phyloP scores from a whole-genome alignment of 2,113 vertebrate genomes.

The Progne subis region DNA sequence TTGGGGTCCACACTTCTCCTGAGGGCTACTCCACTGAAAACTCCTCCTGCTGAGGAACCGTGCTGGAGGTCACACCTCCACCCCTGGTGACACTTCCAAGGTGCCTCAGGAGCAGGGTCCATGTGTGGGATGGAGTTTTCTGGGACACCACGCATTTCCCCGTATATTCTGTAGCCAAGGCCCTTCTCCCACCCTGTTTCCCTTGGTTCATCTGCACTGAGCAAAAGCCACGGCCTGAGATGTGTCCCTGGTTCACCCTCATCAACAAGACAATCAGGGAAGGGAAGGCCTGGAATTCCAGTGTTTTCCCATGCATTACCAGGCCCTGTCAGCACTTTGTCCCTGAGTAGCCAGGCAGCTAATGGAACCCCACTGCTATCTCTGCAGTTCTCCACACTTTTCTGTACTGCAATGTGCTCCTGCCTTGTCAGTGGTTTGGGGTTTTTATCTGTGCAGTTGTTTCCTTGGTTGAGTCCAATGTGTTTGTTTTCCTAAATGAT shows the following conservation, averaged over 20 bases:
- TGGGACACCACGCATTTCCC: background rate
- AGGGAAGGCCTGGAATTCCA: background rate
- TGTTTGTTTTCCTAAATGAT: conserved; percentile 29
- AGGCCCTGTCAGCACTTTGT: background rate
- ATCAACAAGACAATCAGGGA: background rate
- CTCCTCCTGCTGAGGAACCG: background rate
- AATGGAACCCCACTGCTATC: background rate
- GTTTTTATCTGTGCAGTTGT: conserved; percentile 10
- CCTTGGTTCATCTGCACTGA: background rate
- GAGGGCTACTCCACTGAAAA: background rate
- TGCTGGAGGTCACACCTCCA: background rate
- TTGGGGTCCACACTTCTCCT: background rate
- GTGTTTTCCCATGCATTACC: background rate
- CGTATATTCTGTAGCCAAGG: background rate
- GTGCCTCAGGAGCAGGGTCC: no score
- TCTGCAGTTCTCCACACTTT: background rate
- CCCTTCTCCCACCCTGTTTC: background rate
- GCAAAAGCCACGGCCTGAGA: background rate
- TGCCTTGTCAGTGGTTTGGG: background rate
- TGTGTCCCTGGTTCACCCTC: background rate
- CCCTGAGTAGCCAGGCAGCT: background rate
- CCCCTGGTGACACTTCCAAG: background rate
- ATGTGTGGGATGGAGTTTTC: no score
- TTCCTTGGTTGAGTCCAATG: background rate
- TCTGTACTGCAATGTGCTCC: background rate